Evolutionary conservation across 2,797 vertebrate species (phyloP).

Genomic region (Rhinella marina): DNA sequence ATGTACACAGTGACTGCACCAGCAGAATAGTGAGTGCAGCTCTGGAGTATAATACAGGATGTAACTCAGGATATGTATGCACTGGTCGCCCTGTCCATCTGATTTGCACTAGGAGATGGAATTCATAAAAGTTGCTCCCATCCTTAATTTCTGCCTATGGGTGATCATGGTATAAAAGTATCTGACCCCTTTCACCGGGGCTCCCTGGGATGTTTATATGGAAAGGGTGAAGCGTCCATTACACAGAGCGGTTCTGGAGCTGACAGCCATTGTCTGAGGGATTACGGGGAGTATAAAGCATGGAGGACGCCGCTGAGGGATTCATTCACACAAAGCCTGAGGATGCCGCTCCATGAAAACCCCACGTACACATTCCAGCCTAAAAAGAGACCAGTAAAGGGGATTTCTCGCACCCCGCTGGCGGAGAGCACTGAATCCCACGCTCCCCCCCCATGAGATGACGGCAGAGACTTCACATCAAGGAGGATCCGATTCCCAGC

Average conservation of each 20-base stretch:
- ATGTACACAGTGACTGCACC: too few relatives aligned
- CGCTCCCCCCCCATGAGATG: slow-evolving; percentile 32
- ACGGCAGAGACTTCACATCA: not conserved
- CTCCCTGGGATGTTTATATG: too few relatives aligned
- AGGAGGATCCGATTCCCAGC: not conserved
- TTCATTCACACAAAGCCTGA: slow-evolving; percentile 33
- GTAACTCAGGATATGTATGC: too few relatives aligned
- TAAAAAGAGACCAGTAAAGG: not conserved
- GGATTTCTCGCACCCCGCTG: slow-evolving; percentile 48
- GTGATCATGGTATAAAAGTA: too few relatives aligned
- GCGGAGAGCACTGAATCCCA: slow-evolving; percentile 24
- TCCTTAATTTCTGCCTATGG: too few relatives aligned
- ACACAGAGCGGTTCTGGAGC: not conserved
- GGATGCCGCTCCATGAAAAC: not conserved
- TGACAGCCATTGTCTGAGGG: slow-evolving; percentile 5
- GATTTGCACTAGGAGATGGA: too few relatives aligned
- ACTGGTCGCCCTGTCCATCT: too few relatives aligned
- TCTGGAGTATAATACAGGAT: too few relatives aligned
- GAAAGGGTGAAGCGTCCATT: not conserved
- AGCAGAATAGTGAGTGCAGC: too few relatives aligned
- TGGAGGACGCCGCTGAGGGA: not conserved
- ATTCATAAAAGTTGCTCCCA: too few relatives aligned
- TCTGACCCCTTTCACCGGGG: too few relatives aligned
- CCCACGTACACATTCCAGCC: not conserved
- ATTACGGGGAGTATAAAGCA: not conserved